Evolutionary conservation across 2,797 vertebrate genomes (phyloP).

Genomic region (Eulemur mongoz): DNA sequence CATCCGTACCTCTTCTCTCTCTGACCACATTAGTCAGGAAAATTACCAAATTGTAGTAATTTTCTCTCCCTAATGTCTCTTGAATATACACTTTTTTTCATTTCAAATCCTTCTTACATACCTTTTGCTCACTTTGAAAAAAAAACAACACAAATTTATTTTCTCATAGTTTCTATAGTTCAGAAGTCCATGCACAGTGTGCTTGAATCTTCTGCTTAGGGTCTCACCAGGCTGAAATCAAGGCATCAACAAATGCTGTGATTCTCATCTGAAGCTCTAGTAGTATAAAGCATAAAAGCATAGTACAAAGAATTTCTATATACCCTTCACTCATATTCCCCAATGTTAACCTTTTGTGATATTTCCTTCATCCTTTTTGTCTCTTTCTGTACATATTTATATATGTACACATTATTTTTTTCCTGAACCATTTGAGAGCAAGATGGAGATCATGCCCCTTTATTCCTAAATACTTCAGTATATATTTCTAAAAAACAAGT

Average conservation of each 20-base stretch:
- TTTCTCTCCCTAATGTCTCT: not conserved
- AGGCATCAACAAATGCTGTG: not conserved
- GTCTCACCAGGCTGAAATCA: not conserved
- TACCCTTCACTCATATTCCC: not conserved
- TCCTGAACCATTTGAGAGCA: not conserved
- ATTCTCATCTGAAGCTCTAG: not conserved
- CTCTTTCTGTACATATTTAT: not conserved
- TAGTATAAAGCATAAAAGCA: not conserved
- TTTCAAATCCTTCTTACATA: not conserved
- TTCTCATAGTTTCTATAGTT: not conserved
- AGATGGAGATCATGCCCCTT: not conserved
- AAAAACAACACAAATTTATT: not conserved
- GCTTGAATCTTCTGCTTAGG: not conserved
- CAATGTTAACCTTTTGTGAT: slow-evolving; percentile 10
- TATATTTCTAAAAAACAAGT: not conserved
- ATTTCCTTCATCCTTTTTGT: not conserved
- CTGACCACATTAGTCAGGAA: not conserved
- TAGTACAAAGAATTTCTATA: not conserved
- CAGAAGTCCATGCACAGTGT: not conserved
- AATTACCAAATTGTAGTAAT: not conserved
- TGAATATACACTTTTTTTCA: not conserved
- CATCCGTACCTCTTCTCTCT: not conserved
- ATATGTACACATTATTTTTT: not conserved
- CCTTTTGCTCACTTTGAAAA: not conserved
- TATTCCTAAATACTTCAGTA: not conserved